Conservation (phyloP, 2,797 vertebrate genomes). For the Sebastes cheni region DNA sequence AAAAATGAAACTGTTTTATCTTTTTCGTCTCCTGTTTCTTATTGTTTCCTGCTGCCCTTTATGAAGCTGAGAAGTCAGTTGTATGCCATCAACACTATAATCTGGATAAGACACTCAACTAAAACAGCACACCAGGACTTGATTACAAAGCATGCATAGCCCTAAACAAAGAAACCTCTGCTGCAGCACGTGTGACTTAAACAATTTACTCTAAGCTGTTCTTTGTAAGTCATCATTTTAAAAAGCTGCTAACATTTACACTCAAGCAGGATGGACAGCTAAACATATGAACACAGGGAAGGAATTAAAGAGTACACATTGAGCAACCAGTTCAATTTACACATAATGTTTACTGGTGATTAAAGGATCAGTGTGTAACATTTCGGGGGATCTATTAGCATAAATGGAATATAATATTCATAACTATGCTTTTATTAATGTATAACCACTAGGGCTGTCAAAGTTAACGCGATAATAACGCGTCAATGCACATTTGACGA, state of each 20-base stretch:
- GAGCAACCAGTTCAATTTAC: neutral
- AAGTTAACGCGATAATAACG: too few relatives aligned
- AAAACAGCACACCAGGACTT: conserved; percentile 20
- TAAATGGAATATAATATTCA: too few relatives aligned
- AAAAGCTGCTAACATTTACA: conserved; percentile 10
- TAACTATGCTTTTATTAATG: too few relatives aligned
- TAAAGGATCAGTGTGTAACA: neutral
- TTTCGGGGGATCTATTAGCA: too few relatives aligned
- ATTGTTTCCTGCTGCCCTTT: neutral
- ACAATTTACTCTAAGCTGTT: conserved; percentile 28
- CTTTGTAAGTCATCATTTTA: conserved; percentile 3
- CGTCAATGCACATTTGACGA: too few relatives aligned
- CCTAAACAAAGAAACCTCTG: conserved; percentile 32
- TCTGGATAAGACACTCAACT: conserved; percentile 17
- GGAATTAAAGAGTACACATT: neutral
- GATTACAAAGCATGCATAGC: neutral
- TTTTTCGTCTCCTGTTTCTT: neutral
- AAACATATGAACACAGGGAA: neutral
- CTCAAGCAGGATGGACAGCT: neutral
- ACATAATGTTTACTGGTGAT: neutral
- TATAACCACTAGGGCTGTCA: too few relatives aligned
- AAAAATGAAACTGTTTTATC: neutral
- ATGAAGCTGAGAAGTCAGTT: neutral
- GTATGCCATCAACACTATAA: neutral
- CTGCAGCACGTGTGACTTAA: neutral